These are phyloP conservation scores for Hapalemur alaotrensis DNA, from an alignment of 2,797 vertebrate species.

Conservation along the genomic window DNA sequence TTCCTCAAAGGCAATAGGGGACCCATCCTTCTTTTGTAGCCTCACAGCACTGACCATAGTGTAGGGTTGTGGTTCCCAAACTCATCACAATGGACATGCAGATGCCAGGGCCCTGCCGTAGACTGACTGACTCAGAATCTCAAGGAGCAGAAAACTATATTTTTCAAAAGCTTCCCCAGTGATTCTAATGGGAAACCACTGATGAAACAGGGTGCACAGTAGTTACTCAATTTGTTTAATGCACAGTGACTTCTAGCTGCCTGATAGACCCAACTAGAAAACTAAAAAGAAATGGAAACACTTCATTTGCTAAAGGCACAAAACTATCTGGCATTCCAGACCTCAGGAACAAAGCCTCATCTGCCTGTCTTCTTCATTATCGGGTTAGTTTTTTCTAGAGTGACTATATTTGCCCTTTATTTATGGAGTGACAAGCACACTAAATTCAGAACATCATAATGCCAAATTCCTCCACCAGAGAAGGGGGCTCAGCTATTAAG, in stretches of 20 bases:
- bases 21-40: background rate
- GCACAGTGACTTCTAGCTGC: background rate
- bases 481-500: background rate
- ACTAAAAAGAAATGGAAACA: background rate
- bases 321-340: background rate
- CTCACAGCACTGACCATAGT: background rate
- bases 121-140: background rate
- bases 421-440: background rate
- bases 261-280: background rate
- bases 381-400: background rate
- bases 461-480: background rate
- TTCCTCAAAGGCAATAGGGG: background rate
- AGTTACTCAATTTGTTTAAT: background rate
- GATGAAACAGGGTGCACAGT: background rate
- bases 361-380: background rate
- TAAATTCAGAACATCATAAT: background rate
- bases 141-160: background rate
- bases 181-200: background rate
- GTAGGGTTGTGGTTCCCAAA: background rate
- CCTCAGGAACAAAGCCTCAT: background rate
- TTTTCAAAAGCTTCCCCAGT: background rate
- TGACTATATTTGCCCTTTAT: background rate
- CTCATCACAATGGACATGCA: background rate
- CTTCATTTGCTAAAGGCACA: background rate
- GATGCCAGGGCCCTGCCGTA: background rate